Evolutionary conservation across 2,888 invertebrate species (phyloP).

Genomic region (Candidula unifasciata): DNA sequence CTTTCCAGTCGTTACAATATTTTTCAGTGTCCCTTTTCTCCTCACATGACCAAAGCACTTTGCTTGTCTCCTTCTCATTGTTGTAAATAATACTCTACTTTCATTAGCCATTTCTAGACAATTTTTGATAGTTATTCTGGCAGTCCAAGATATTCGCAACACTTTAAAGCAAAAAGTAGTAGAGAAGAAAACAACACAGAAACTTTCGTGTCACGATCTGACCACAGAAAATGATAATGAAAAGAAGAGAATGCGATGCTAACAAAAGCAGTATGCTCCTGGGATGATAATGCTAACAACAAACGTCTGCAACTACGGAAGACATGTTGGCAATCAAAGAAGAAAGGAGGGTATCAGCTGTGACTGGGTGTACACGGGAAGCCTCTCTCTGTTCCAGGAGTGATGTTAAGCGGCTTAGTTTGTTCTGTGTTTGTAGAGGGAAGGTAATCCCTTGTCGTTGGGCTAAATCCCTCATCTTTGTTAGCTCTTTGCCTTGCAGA

Average conservation of each 20-base stretch:
- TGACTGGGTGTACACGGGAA: background rate
- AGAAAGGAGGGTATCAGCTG: slow-evolving; percentile 20
- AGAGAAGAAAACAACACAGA: background rate
- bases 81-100: too few species aligned
- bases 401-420: slow-evolving; percentile 27
- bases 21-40: too few species aligned
- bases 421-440: slow-evolving; percentile 5
- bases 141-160: too few species aligned
- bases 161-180: too few species aligned
- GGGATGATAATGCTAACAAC: background rate
- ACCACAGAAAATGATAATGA: background rate
- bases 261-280: background rate
- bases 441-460: slow-evolving; percentile 24
- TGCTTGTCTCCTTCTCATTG: too few species aligned
- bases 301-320: background rate
- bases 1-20: too few species aligned
- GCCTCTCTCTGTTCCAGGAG: background rate
- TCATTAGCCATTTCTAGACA: too few species aligned
- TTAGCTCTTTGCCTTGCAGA: background rate
- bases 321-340: background rate
- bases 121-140: too few species aligned
- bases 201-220: background rate
- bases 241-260: background rate
- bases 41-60: too few species aligned
- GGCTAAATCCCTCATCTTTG: slow-evolving; percentile 21